Conservation (phyloP, 1,140 invertebrate species). For the Cotesia glomerata region DNA sequence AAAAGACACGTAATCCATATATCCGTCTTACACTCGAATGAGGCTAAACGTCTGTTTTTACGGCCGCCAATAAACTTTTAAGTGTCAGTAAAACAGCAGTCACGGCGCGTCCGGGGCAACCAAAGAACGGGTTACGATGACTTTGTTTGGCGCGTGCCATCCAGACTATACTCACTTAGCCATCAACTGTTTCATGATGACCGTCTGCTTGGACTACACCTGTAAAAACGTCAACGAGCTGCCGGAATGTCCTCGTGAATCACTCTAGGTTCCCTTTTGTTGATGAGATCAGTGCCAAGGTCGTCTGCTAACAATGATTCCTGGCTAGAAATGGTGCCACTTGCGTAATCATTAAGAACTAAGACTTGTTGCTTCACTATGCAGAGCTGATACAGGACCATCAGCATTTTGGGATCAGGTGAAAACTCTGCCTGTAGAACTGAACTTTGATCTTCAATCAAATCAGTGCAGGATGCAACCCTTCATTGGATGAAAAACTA, state of each 20-base stretch:
- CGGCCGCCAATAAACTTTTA: slow-evolving; percentile 63
- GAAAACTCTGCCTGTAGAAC: too few species aligned
- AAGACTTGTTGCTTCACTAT: too few species aligned
- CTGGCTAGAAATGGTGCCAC: slow-evolving; percentile 21
- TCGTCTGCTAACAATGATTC: slow-evolving; percentile 36
- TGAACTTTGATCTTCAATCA: too few species aligned
- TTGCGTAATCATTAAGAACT: slow-evolving; percentile 56
- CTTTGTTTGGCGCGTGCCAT: slow-evolving; percentile 22
- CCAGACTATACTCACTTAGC: slow-evolving; percentile 2
- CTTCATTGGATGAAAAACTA: too few species aligned
- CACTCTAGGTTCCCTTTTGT: slow-evolving; percentile 1
- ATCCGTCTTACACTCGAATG: slow-evolving; percentile 49
- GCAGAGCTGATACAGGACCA: too few species aligned
- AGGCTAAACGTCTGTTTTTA: slow-evolving; percentile 61
- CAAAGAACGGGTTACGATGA: slow-evolving; percentile 5
- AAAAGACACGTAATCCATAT: slow-evolving; percentile 34
- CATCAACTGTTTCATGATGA: slow-evolving; percentile 23
- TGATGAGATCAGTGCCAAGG: slow-evolving; percentile 59
- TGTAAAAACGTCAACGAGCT: slow-evolving; percentile 32
- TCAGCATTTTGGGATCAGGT: too few species aligned
- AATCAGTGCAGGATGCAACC: too few species aligned
- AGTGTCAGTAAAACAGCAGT: slow-evolving; percentile 60
- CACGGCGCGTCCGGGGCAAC: slow-evolving; percentile 10
- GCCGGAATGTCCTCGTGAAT: slow-evolving; percentile 26
- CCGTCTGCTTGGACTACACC: slow-evolving; percentile 36